Base-by-base conservation (phyloP, 2,113 vertebrate species). In the Brachionichthys hirsutus region DNA sequence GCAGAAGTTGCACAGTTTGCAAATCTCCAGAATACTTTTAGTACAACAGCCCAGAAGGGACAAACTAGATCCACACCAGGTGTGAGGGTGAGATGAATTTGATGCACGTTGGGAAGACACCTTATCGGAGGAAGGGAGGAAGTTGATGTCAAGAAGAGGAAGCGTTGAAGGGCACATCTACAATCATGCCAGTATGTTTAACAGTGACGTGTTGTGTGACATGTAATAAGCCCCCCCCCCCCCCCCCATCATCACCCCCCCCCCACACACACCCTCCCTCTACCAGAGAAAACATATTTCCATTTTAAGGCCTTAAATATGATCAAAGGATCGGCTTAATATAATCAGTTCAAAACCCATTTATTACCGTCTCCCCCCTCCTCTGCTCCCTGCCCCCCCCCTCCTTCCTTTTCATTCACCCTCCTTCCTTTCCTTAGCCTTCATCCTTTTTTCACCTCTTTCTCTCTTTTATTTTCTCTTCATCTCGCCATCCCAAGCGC, bases 271-370 rank as follows among this genome's bases (percentile, higher is more conserved):
- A 75, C 38, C 63, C 54, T 10, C 54, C 62, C 62, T 56, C 72
- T 92, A 92, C 92, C 90, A 92, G 87, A 85, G 90, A 93, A 95
- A 94, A 94, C 93, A 94, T 93, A 95, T 96, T 98, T 95, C 93
- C 93, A 96, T 96, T 95, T 97, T 94, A 95, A 95, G 92, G 92
- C 93, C 91, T 95, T 94, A 85, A 85, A 94, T 90, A 94, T 95
- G 95, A 98, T 98, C 95, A 97, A 98, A 98, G 95, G 92, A 92
- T 92, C 90, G 92, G 93, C 93, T 97, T 96, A 98, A 95, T 95
- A 95, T 95, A 97, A 97, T 98, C 95, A 97, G 93, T 93, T 94
- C 91, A 94, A 95, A 95, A 78, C 94, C 94, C 94, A 94, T 98
- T 98, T 96, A 94, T 93, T 92, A 92, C 89, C n/a, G 13, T 85